Base-by-base conservation (phyloP, 2,888 invertebrate genomes). In the Apodemia mormo region DNA sequence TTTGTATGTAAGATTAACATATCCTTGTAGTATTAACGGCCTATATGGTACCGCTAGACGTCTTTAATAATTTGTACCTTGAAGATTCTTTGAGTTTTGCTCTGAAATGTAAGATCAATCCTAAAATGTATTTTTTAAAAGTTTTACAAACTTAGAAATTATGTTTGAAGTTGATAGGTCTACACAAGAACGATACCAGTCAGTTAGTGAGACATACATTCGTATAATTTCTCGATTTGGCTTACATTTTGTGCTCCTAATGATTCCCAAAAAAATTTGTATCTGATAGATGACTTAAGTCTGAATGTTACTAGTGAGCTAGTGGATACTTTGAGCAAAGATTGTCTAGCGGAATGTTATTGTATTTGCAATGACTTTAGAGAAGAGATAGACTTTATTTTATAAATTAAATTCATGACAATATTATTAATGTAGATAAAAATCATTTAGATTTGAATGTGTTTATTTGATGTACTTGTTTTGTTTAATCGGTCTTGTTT, bases 381-480 rank as follows among this genome's bases (percentile, higher is more conserved):
- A 61, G 61, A 61, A 61, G 30, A 10, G 33, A 61, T 61, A 61
- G 61, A 61, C 61, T 64, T 64, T 72, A 78, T 82, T 85, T 76
- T 83, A 80, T 83, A 85, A 83, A 64, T n/a, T 83, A 81, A 80
- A 83, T 84, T 81, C 84, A 87, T 88, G 89, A 89, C 89, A 89
- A 89, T 87, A 87, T 84, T 79, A 78, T 72, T 68, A 72, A 68
- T 85, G 82, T 88, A 86, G 83, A 83, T 86, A 79, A 71, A 68
- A 58, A 54, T 76, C 75, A 73, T 75, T 72, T 79, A 76, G 76
- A 71, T 72, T 76, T 77, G 75, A 77, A 75, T 69, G 56, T 73
- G 70, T 68, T 30, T 75, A 71, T 70, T 71, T 75, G 71, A 70
- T 71, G 72, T 71, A 69, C 71, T 70, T 73, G 69, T 65, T 64